These are phyloP conservation scores for Sminthurides aquaticus DNA, from an alignment of 2,888 invertebrate species.

Conservation along the genomic window DNA sequence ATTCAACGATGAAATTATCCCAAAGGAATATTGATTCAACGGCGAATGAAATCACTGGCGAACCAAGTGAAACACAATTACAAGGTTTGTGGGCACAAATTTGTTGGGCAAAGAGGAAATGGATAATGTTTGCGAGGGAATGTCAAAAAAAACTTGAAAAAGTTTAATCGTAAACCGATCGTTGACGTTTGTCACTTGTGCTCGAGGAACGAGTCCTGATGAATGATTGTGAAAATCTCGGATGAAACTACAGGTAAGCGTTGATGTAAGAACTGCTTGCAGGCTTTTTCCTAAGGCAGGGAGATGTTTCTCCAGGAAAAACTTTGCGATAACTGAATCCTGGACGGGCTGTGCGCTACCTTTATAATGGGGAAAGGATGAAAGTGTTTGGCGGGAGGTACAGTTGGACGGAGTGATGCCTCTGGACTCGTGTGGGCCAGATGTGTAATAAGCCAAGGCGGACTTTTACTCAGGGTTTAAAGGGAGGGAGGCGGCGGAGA, in stretches of 20 bases:
- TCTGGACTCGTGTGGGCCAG: background rate
- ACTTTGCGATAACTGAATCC: constrained; percentile 12
- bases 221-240: background rate
- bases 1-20: too few relatives aligned
- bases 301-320: background rate
- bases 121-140: too few relatives aligned
- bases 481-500: background rate
- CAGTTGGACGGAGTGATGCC: background rate
- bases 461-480: background rate
- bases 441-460: too few relatives aligned
- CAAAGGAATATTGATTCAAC: too few relatives aligned
- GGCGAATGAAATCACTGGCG: background rate
- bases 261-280: background rate
- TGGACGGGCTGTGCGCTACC: constrained; percentile 24
- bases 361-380: constrained; percentile 20
- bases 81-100: background rate
- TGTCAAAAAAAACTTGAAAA: too few relatives aligned
- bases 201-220: too few relatives aligned
- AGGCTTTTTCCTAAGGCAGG: background rate
- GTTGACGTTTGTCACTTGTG: background rate
- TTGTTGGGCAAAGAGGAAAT: too few relatives aligned
- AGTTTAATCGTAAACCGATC: too few relatives aligned
- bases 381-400: constrained; percentile 25
- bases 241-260: background rate
- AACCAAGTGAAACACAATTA: background rate